These are phyloP conservation scores for Bubo blakistoni DNA, from an alignment of 2,113 vertebrate genomes.

Conservation along the genomic window DNA sequence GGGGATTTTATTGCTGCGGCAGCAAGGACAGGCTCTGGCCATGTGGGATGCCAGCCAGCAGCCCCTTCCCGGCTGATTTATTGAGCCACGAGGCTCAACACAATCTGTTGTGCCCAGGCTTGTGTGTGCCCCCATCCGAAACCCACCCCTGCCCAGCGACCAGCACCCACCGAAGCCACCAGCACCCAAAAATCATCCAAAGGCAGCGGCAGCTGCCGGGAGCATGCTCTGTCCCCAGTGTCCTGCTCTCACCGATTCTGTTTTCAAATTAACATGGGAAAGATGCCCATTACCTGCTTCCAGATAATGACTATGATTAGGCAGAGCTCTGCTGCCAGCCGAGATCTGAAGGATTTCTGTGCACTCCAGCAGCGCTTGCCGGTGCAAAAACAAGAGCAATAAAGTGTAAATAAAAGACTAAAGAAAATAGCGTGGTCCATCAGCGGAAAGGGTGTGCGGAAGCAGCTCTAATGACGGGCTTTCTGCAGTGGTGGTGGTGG, in stretches of 20 bases:
- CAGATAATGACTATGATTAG: constrained; percentile 73
- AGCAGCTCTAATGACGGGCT: not conserved
- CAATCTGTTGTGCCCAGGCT: not conserved
- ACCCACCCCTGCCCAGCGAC: not conserved
- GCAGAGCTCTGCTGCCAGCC: constrained; percentile 68
- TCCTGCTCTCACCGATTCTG: constrained; percentile 49
- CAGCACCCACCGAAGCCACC: not conserved
- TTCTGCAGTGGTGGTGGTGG: not conserved
- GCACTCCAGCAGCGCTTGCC: constrained; percentile 64
- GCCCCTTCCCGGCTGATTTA: not conserved
- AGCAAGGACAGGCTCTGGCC: constrained; percentile 4
- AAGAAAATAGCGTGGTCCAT: constrained; percentile 32
- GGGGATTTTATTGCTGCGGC: constrained; percentile 6
- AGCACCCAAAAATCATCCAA: not conserved
- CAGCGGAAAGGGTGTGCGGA: not conserved
- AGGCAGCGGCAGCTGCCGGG: not conserved
- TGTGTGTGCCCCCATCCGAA: not conserved
- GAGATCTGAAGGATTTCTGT: constrained; percentile 68
- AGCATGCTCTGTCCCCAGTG: not conserved
- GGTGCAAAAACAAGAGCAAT: constrained; percentile 65
- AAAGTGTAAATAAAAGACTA: constrained; percentile 67
- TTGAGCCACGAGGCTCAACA: not conserved
- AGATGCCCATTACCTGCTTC: constrained; percentile 73
- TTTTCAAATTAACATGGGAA: constrained; percentile 71
- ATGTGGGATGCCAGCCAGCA: not conserved